Conservation (phyloP, 1,140 invertebrate species). For the Portunus trituberculatus region DNA sequence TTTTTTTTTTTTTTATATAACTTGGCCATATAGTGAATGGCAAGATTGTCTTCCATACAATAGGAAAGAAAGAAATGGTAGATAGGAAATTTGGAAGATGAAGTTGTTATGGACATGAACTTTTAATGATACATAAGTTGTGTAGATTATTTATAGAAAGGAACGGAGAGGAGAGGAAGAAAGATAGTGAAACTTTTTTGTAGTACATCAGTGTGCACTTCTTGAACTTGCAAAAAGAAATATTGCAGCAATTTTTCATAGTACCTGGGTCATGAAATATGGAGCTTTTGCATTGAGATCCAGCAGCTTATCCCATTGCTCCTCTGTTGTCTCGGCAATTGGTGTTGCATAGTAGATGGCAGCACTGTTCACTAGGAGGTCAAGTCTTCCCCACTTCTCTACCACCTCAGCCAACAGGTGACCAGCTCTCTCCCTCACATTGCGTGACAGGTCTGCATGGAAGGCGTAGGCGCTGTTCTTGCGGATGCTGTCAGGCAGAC, state of each 20-base stretch:
- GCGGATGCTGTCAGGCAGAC: slow-evolving; percentile 8
- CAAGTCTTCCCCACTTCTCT: slow-evolving; percentile 56
- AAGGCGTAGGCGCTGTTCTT: slow-evolving; percentile 52
- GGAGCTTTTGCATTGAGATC: slow-evolving; percentile 68
- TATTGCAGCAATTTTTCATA: background rate
- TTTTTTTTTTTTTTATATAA: no score
- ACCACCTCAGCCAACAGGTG: slow-evolving; percentile 54
- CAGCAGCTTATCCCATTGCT: slow-evolving; percentile 60
- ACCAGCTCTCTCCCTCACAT: background rate
- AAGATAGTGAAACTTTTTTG: background rate
- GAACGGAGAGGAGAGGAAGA: background rate
- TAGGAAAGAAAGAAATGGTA: no score
- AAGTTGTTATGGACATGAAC: no score
- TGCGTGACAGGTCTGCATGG: slow-evolving; percentile 35
- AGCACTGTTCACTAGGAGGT: slow-evolving; percentile 72
- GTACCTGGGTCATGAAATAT: slow-evolving; percentile 69
- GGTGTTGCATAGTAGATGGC: slow-evolving; percentile 53
- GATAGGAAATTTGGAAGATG: no score
- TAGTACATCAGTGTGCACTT: no score
- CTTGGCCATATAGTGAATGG: no score
- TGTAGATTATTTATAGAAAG: background rate
- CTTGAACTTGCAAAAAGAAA: no score
- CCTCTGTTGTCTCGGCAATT: slow-evolving; percentile 15
- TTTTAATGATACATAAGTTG: background rate
- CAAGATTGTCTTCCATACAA: no score